Conservation (phyloP, 2,113 vertebrate species). For the Tyto alba region DNA sequence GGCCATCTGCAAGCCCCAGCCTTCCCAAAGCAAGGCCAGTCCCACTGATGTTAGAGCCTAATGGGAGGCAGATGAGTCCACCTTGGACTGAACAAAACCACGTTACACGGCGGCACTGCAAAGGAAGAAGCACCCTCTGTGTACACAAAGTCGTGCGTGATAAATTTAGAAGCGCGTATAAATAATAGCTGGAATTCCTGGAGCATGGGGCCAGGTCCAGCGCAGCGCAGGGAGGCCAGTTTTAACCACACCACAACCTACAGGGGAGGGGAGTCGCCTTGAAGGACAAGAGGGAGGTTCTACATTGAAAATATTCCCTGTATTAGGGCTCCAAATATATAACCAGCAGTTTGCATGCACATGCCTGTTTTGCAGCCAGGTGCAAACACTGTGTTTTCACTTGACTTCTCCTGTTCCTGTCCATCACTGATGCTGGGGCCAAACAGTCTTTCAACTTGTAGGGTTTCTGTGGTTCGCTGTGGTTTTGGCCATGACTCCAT, state of each 20-base stretch:
- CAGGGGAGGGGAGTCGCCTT: background rate
- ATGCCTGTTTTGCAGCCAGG: background rate
- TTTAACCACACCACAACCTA: slow-evolving; percentile 8
- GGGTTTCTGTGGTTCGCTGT: fast-evolving
- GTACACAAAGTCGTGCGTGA: background rate
- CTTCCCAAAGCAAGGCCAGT: slow-evolving; percentile 70
- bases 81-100: background rate
- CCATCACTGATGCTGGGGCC: background rate
- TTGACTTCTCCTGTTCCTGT: slow-evolving; percentile 25
- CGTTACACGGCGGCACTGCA: background rate
- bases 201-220: slow-evolving; percentile 33
- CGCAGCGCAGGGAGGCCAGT: background rate
- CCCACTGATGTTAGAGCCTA: slow-evolving; percentile 57
- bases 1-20: slow-evolving; percentile 74
- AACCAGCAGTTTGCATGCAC: background rate
- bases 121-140: background rate
- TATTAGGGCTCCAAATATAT: background rate
- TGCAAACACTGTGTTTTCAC: background rate
- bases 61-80: slow-evolving; percentile 55
- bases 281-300: background rate
- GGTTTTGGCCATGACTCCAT: background rate
- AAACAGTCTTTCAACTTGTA: background rate
- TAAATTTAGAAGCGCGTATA: slow-evolving; percentile 26
- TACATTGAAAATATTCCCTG: background rate
- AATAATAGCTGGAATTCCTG: slow-evolving; percentile 54